Percentiles rank a stretch among this genome's conserved stretches.
phyloP scores from a whole-genome alignment of 2,888 invertebrate genomes.

The Agrochola lota region DNA sequence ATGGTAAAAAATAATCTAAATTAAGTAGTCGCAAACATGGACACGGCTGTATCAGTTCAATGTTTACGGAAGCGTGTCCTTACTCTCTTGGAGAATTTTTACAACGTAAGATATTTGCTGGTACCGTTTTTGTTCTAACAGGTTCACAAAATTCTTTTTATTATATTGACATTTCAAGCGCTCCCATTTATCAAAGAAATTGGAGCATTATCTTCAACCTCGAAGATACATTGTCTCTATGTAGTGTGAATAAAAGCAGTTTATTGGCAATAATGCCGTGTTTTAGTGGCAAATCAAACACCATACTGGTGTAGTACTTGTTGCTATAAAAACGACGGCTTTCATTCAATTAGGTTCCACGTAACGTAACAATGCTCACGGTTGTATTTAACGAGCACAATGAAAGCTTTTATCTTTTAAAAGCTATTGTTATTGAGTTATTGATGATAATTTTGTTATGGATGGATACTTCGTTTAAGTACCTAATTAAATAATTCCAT shows the following conservation, averaged over 20 bases:
- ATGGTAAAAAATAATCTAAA: neutral
- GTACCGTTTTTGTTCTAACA: neutral
- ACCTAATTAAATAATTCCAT: neutral
- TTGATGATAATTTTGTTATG: neutral
- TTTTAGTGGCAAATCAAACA: constrained; percentile 8
- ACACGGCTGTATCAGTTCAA: neutral
- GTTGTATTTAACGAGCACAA: constrained; percentile 1
- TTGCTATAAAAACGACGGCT: constrained; percentile 7
- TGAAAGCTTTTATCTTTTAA: constrained; percentile 38
- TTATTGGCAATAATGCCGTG: neutral
- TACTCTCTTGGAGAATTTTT: neutral
- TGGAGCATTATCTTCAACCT: neutral
- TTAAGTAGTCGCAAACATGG: neutral
- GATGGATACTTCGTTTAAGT: constrained; percentile 1
- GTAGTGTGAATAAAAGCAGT: neutral
- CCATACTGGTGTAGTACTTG: constrained; percentile 11
- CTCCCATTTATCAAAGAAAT: neutral
- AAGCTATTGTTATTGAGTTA: constrained; percentile 28
- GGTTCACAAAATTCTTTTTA: neutral
- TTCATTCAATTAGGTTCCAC: constrained; percentile 10
- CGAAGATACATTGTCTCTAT: neutral
- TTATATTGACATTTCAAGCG: neutral
- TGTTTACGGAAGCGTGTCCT: neutral
- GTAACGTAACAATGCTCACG: neutral
- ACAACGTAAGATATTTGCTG: neutral